phyloP scores from a whole-genome alignment of 1,140 invertebrate species.

The Paralvinella palmiformis region DNA sequence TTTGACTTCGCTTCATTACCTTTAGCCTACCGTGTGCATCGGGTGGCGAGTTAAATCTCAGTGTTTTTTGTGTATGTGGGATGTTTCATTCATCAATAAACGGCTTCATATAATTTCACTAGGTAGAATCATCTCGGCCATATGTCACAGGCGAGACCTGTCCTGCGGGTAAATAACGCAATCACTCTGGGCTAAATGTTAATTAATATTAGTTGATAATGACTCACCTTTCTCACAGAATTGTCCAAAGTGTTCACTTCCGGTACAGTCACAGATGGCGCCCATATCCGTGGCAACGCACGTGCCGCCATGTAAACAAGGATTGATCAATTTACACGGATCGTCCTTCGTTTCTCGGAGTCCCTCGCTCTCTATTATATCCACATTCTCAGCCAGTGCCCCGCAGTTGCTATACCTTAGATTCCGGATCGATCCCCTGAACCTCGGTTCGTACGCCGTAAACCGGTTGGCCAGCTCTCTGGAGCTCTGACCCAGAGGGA shows the following conservation, averaged over 20 bases:
- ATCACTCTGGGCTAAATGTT: too few species aligned
- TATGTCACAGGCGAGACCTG: too few species aligned
- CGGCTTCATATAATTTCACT: too few species aligned
- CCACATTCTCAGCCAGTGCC: constrained; percentile 23
- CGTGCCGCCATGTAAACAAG: constrained; percentile 85
- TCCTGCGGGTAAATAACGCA: too few species aligned
- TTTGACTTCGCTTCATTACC: too few species aligned
- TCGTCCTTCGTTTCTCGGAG: constrained; percentile 61
- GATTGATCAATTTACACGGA: constrained; percentile 77
- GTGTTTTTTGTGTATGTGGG: too few species aligned
- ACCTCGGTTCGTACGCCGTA: constrained; percentile 84
- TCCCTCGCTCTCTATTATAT: constrained; percentile 41
- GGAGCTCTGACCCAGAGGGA: constrained; percentile 59
- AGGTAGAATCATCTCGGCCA: too few species aligned
- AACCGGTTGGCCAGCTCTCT: constrained; percentile 77
- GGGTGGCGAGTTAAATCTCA: too few species aligned
- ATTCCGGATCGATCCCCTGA: constrained; percentile 76
- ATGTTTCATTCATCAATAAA: too few species aligned
- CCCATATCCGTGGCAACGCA: constrained; percentile 91
- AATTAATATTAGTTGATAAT: too few species aligned
- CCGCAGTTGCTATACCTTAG: constrained; percentile 61
- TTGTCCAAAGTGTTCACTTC: constrained; percentile 82
- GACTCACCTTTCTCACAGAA: constrained; percentile 88
- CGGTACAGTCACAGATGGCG: constrained; percentile 85
- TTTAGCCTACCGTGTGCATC: too few species aligned